Evolutionary conservation across 2,113 vertebrate genomes (phyloP).

Genomic region (Apodemus sylvaticus): DNA sequence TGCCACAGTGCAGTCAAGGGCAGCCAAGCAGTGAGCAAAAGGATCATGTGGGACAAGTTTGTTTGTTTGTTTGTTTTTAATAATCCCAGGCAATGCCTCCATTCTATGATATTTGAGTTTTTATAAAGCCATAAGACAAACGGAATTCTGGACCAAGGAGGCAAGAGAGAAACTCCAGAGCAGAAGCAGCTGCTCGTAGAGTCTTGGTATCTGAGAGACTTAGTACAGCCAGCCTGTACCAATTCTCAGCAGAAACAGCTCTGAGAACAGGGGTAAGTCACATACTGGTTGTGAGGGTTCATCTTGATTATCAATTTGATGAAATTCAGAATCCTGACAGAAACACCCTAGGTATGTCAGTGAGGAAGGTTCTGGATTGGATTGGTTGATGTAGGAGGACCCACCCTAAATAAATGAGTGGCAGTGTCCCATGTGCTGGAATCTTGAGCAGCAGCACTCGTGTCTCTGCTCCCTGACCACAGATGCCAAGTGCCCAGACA

Average conservation of each 20-base stretch:
- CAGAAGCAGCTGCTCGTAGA: background rate
- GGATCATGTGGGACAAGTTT: background rate
- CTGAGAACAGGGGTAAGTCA: background rate
- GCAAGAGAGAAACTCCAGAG: background rate
- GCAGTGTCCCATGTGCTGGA: no score
- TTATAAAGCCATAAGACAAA: background rate
- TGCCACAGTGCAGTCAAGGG: background rate
- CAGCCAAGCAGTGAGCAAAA: background rate
- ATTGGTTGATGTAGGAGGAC: background rate
- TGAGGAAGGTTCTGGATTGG: background rate
- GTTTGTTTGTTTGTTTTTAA: background rate
- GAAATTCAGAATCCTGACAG: background rate
- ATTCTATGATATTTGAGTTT: background rate
- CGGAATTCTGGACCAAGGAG: background rate
- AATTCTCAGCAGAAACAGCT: background rate
- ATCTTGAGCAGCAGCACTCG: background rate
- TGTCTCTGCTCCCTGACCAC: background rate
- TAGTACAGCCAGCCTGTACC: accelerated
- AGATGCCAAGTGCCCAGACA: background rate
- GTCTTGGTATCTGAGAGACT: no score
- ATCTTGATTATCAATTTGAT: background rate
- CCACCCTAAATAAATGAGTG: background rate
- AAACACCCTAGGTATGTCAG: background rate
- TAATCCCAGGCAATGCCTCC: background rate
- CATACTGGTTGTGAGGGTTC: accelerated